Evolutionary conservation across 2,113 vertebrate genomes (phyloP), one percentile per base, ranked within the genome.

Genomic region (Syngnathus floridae): DNA sequence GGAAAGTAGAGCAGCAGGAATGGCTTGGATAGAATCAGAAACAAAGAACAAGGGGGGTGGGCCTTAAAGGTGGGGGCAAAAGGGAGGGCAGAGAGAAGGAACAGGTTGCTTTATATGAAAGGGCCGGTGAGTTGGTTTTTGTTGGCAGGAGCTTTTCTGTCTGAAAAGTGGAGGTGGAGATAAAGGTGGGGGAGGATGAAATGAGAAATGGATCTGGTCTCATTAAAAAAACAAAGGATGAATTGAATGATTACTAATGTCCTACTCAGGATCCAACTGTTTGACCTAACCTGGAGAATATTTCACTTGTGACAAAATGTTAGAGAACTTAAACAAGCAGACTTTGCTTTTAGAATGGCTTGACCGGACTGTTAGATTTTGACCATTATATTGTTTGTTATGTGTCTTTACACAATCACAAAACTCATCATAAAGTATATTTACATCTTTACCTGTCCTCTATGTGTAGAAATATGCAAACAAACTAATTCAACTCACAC

Each of bases 41-140:
- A 84, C 76, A 82, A 82, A 81, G 77, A 71, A 72, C 62, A 65
- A 70, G 31, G 31, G 55, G 62, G 73, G 64, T 77, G 43, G 70
- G 66, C 68, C 62, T 74, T 40, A 63, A 57, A 45, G 31, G 49
- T 26, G 62, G 26, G 55, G 58, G 66, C 64, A 65, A 58, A 62
- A 70, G 48, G 66, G 14, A 59, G 51, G 36, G 51, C 64, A 52
- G 59, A 75, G 43, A 21, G 71, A 71, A 71, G 52, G 57, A 73
- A 81, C 72, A 71, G 80, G 74, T 82, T 74, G 85, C 74, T 86
- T 77, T 55, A 76, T 80, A 58, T 77, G 72, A 84, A 83, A 64
- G 84, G 73, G 75, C 65, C 54, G 35, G 68, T 79, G 77, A 86
- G 83, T 81, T 75, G 63, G 75, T 85, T 85, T 87, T 45, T 59